Conservation (phyloP, 2,888 invertebrate species). For the Ecliptopera silaceata region DNA sequence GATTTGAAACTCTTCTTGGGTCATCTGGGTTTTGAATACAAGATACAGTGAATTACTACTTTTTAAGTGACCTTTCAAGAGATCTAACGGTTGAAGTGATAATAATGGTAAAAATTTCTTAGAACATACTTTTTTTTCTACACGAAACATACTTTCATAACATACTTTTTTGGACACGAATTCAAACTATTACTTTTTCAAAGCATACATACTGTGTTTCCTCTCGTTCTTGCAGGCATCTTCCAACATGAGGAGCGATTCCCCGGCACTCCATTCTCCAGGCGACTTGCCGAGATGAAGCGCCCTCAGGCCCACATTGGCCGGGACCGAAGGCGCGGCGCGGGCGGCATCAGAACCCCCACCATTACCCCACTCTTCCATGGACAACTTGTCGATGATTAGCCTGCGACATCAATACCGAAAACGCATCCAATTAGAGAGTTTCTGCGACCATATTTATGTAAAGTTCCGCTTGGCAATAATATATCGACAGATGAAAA, state of each 20-base stretch:
- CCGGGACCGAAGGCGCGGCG: conserved; percentile 31
- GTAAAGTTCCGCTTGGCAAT: too few relatives aligned
- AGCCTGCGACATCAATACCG: conserved; percentile 51
- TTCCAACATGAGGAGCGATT: conserved; percentile 76
- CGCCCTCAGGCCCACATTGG: conserved; percentile 44
- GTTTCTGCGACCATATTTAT: conserved; percentile 11
- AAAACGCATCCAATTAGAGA: conserved; percentile 17
- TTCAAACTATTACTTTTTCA: neutral
- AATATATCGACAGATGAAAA: too few relatives aligned
- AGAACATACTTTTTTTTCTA: too few relatives aligned
- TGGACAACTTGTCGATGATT: conserved; percentile 75
- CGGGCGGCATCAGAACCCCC: conserved; percentile 48
- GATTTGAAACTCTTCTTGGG: too few relatives aligned
- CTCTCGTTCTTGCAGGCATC: conserved; percentile 77
- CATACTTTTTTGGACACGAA: too few relatives aligned
- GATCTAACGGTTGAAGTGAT: too few relatives aligned
- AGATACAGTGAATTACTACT: too few relatives aligned
- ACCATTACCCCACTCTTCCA: conserved; percentile 62
- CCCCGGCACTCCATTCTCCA: conserved; percentile 77
- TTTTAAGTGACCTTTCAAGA: too few relatives aligned
- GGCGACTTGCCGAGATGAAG: conserved; percentile 75
- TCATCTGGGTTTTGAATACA: too few relatives aligned
- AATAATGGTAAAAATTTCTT: too few relatives aligned
- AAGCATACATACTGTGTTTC: conserved; percentile 65
- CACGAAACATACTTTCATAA: too few relatives aligned